Evolutionary conservation across 2,113 vertebrate species (phyloP).

Genomic region (Podiceps cristatus): DNA sequence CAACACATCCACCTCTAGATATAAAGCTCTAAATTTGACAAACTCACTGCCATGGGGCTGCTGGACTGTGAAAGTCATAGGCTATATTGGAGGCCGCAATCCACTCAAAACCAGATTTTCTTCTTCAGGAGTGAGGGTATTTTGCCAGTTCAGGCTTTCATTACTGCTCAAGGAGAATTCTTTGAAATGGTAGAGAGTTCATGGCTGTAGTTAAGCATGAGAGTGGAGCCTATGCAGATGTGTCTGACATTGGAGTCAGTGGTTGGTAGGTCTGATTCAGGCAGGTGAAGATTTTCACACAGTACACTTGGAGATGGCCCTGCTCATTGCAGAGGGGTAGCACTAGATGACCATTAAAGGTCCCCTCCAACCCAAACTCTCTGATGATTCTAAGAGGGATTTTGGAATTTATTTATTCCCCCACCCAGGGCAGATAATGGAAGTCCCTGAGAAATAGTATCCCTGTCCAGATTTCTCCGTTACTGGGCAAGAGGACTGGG

Average conservation of each 20-base stretch:
- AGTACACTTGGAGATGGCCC: not conserved
- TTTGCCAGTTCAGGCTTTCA: not conserved
- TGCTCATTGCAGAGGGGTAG: no score
- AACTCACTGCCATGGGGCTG: not conserved
- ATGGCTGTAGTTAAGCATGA: not conserved
- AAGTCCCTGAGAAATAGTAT: not conserved
- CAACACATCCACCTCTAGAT: not conserved
- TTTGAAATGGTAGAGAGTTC: not conserved
- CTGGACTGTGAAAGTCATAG: not conserved
- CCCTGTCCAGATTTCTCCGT: not conserved
- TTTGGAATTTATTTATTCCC: not conserved
- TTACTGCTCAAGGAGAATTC: not conserved
- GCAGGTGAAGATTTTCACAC: not conserved
- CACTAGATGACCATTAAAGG: no score
- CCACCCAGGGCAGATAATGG: not conserved
- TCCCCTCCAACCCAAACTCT: no score
- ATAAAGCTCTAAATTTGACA: not conserved
- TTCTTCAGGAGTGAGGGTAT: not conserved
- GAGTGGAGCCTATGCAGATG: accelerated
- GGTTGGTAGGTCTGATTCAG: not conserved
- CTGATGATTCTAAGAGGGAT: not conserved
- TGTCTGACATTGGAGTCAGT: not conserved
- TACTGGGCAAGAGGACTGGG: not conserved
- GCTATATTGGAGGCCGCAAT: not conserved
- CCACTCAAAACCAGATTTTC: not conserved